Conservation (phyloP, 2,888 invertebrate genomes). For the Tenthredo amoena region DNA sequence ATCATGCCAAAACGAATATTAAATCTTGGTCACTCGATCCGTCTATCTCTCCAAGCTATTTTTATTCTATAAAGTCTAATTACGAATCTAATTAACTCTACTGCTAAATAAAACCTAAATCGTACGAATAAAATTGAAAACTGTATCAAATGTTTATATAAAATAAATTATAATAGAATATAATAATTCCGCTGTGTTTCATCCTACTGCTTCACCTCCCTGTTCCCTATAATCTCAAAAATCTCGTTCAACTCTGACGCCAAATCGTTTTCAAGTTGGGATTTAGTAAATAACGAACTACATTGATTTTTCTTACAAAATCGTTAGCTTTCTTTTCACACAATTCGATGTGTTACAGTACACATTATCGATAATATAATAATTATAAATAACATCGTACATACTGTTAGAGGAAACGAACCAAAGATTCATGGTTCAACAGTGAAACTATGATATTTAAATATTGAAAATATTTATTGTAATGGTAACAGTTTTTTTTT, state of each 20-base stretch:
- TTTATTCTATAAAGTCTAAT: conserved; percentile 60
- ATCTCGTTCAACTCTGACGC: not conserved
- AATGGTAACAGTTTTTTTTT: not conserved
- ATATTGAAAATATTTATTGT: not conserved
- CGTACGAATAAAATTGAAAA: conserved; percentile 63
- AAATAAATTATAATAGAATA: conserved; percentile 74
- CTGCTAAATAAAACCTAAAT: conserved; percentile 31
- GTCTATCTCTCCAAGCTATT: conserved; percentile 70
- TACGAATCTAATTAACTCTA: conserved; percentile 25
- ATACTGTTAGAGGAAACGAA: not conserved
- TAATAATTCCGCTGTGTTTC: not conserved
- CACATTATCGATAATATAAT: not conserved
- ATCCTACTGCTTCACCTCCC: not conserved
- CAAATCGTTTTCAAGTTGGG: not conserved
- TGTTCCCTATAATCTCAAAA: not conserved
- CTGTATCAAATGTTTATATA: conserved; percentile 77
- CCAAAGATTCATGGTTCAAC: not conserved
- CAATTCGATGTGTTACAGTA: not conserved
- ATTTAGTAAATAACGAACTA: not conserved
- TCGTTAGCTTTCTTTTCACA: not conserved
- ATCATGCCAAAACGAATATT: conserved; percentile 73
- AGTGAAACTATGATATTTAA: not conserved
- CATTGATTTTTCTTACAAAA: not conserved
- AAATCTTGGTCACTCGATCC: conserved; percentile 69
- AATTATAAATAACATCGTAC: not conserved